phyloP scores from a whole-genome alignment of 2,797 vertebrate genomes.

The Eospalax fontanierii region DNA sequence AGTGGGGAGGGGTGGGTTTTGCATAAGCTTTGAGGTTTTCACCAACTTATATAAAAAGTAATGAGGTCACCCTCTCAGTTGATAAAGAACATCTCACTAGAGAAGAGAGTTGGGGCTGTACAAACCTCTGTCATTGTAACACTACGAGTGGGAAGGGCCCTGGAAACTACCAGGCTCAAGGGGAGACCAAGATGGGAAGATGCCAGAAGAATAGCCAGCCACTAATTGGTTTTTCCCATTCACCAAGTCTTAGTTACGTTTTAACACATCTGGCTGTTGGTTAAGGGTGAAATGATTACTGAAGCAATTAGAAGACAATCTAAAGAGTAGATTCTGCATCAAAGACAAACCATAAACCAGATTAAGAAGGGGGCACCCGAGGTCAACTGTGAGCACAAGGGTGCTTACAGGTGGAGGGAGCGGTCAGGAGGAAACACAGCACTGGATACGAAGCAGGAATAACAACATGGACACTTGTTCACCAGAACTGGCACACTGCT shows the following conservation, averaged over 20 bases:
- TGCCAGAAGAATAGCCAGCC: background rate
- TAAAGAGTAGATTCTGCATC: background rate
- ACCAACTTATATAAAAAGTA: background rate
- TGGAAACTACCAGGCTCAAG: background rate
- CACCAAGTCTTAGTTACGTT: conserved; percentile 1
- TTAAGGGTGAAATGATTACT: background rate
- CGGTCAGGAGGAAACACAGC: background rate
- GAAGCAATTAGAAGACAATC: background rate
- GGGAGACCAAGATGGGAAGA: background rate
- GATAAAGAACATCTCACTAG: background rate
- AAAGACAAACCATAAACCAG: conserved; percentile 33
- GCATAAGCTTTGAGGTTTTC: background rate
- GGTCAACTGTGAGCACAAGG: background rate
- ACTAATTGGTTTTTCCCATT: background rate
- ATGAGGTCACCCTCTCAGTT: background rate
- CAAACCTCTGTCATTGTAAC: background rate
- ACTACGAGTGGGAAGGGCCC: background rate
- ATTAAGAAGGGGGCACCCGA: background rate
- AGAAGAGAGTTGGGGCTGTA: background rate
- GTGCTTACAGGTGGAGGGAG: background rate
- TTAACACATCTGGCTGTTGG: background rate
- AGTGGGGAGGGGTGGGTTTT: background rate
- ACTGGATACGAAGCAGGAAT: background rate
- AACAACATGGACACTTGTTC: background rate
- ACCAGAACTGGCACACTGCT: background rate